A percentile compares a stretch with the other conserved stretches of the same genome.
Conservation (phyloP, 1,140 invertebrate species). For the Leptopilina boulardi region DNA sequence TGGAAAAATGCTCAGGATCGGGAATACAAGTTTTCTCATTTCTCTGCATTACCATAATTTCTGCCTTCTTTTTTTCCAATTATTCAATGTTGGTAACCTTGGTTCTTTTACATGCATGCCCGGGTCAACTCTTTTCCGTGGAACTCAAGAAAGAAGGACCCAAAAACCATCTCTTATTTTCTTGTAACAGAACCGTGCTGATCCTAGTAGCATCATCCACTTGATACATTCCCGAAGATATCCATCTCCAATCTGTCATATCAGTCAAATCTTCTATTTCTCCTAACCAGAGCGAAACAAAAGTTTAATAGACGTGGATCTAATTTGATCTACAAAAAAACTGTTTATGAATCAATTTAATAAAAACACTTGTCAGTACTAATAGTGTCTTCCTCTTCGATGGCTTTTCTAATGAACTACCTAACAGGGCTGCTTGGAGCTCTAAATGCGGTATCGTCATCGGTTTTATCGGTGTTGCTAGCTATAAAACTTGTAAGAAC, state of each 20-base stretch:
- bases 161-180: no score
- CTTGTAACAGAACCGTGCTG: neutral
- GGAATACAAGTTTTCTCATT: no score
- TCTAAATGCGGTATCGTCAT: slow-evolving; percentile 56
- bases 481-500: slow-evolving; percentile 42
- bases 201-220: slow-evolving; percentile 59
- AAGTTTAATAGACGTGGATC: slow-evolving; percentile 57
- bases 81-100: no score
- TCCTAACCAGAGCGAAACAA: slow-evolving; percentile 65
- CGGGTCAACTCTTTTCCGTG: no score
- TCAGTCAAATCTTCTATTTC: slow-evolving; percentile 64
- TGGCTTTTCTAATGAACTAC: slow-evolving; percentile 38
- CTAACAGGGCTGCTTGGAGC: slow-evolving; percentile 57
- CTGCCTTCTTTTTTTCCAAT: no score
- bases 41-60: no score
- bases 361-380: slow-evolving; percentile 28
- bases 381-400: slow-evolving; percentile 34
- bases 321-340: slow-evolving; percentile 60
- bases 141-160: no score
- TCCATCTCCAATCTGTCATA: slow-evolving; percentile 57
- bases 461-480: slow-evolving; percentile 53
- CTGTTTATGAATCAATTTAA: slow-evolving; percentile 66
- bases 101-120: no score
- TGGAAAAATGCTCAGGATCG: no score
- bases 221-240: slow-evolving; percentile 55